Conservation (phyloP, 1,140 invertebrate species). For the Drosophila ogumai region DNA sequence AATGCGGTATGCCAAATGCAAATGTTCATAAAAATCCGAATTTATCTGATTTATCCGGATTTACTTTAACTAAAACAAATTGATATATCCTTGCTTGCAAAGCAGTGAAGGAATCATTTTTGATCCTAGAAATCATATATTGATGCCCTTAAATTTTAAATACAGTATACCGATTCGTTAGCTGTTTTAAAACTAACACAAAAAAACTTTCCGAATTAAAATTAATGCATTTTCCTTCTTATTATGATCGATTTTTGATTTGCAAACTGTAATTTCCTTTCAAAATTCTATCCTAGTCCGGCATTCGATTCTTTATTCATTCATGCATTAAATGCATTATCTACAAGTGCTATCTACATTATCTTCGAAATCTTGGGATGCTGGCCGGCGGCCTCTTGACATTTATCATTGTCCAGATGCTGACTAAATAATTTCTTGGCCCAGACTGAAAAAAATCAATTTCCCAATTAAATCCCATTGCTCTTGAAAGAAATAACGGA, state of each 20-base stretch:
- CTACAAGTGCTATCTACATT: background rate
- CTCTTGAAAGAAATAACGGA: background rate
- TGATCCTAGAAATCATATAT: no score
- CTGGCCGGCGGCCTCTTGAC: conserved; percentile 25
- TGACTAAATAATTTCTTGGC: conserved; percentile 31
- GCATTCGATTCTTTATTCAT: no score
- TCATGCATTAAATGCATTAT: background rate
- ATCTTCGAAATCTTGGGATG: background rate
- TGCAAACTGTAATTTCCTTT: no score
- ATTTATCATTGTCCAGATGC: conserved; percentile 56
- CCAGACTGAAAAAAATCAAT: background rate
- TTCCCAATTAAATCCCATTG: background rate
- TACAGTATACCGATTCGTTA: no score
- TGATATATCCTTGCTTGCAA: no score
- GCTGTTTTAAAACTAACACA: no score
- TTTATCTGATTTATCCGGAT: background rate
- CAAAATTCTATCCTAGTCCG: no score
- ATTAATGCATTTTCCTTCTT: no score
- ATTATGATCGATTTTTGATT: no score
- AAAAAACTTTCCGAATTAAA: no score
- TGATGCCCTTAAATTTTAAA: no score
- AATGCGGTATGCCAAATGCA: conserved; percentile 51
- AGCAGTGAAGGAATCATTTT: no score
- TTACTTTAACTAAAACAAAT: background rate
- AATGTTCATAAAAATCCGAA: background rate